Percentiles rank a stretch among this genome's conserved stretches.
phyloP scores from a whole-genome alignment of 2,113 vertebrate species.

The Prunella himalayana region DNA sequence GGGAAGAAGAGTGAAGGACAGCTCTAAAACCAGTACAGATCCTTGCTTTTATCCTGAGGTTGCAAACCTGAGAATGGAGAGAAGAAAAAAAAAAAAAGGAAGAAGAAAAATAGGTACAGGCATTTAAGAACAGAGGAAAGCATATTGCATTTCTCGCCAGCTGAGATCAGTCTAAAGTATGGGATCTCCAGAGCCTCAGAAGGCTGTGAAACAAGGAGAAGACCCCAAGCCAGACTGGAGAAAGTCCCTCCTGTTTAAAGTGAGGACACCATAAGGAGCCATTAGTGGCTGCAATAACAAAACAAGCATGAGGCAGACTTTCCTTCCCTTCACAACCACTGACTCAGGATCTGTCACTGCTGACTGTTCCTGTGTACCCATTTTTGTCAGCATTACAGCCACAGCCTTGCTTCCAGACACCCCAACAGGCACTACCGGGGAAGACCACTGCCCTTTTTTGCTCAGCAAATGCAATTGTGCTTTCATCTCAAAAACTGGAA shows the following conservation, averaged over 20 bases:
- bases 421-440: not conserved
- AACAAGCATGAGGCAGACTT: rapidly evolving
- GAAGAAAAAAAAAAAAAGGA: slow-evolving; percentile 47
- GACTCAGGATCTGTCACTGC: not conserved
- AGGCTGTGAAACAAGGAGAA: not conserved
- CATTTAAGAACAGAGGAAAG: slow-evolving; percentile 63
- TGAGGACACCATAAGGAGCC: not conserved
- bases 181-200: not conserved
- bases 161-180: not conserved
- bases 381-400: not conserved
- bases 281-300: not conserved
- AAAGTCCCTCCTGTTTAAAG: not conserved
- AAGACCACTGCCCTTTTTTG: not conserved
- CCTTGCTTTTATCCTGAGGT: slow-evolving; percentile 95
- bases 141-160: slow-evolving; percentile 33
- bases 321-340: not conserved
- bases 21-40: slow-evolving; percentile 96
- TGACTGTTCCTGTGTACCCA: not conserved
- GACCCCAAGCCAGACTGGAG: not conserved
- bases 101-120: slow-evolving; percentile 63
- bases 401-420: not conserved
- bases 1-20: slow-evolving; percentile 63
- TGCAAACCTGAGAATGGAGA: slow-evolving; percentile 89
- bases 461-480: not conserved
- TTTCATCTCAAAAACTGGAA: not conserved